phyloP scores from a whole-genome alignment of 92 coral and sea anemone genomes.

The Palythoa grandiflora region DNA sequence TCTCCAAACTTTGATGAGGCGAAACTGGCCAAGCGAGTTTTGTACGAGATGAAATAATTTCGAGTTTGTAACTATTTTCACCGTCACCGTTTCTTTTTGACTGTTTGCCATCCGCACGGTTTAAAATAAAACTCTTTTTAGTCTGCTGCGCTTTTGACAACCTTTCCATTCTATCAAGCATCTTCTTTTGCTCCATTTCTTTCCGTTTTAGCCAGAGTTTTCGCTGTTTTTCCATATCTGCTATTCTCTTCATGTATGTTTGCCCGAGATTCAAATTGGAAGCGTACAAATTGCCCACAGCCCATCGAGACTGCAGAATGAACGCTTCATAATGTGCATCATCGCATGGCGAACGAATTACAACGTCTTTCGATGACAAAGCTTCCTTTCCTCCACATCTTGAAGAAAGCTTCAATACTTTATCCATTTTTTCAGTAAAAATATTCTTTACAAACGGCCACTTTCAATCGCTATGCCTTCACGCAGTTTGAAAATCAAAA shows the following conservation, averaged over 20 bases:
- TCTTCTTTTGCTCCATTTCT: constrained; percentile 76
- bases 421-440: neutral
- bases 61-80: neutral
- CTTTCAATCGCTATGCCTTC: neutral
- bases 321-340: constrained; percentile 88
- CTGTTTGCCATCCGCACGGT: neutral
- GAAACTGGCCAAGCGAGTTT: neutral
- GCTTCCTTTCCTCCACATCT: constrained; percentile 8
- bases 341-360: constrained; percentile 77
- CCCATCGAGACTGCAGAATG: constrained; percentile 80
- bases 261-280: constrained; percentile 85
- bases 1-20: neutral
- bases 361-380: constrained; percentile 8
- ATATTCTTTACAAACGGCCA: too few species aligned
- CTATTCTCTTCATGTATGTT: constrained; percentile 74
- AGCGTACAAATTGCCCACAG: constrained; percentile 84
- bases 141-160: constrained; percentile 57
- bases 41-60: neutral
- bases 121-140: constrained; percentile 14
- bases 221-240: constrained; percentile 76
- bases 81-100: neutral
- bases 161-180: constrained; percentile 68
- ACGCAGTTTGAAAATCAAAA: neutral
- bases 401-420: neutral
- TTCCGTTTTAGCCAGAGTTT: constrained; percentile 74